Conservation (phyloP, 2,113 vertebrate species). For the Lepisosteus oculatus region DNA sequence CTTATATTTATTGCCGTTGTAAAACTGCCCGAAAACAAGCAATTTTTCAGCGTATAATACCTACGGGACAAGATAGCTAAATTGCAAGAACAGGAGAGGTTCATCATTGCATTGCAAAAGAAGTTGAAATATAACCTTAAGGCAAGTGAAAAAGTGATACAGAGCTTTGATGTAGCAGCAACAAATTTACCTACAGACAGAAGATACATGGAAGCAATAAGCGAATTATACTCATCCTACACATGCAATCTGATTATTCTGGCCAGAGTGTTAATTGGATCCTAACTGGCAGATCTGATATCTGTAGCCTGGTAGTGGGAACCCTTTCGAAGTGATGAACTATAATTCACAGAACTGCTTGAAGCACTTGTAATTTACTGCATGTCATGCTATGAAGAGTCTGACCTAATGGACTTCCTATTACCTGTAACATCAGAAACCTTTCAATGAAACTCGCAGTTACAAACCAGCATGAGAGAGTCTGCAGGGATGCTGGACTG, state of each 20-base stretch:
- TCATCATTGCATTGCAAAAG: conserved; percentile 80
- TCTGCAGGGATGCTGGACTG: conserved; percentile 56
- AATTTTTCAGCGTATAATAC: conserved; percentile 76
- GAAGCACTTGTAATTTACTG: conserved; percentile 99
- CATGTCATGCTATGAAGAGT: conserved; percentile 98
- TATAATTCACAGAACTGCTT: conserved; percentile 98
- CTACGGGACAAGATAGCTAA: conserved; percentile 82
- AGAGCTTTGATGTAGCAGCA: conserved; percentile 91
- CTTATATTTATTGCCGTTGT: conserved; percentile 62
- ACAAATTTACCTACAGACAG: conserved; percentile 97
- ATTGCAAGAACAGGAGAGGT: conserved; percentile 83
- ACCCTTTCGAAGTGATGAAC: conserved; percentile 98
- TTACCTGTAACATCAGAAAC: conserved; percentile 92
- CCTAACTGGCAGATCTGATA: conserved; percentile 99
- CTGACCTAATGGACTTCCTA: conserved; percentile 95
- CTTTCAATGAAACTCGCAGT: conserved; percentile 74
- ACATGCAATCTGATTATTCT: conserved; percentile 97
- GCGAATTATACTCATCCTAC: conserved; percentile 94
- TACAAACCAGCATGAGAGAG: conserved; percentile 68
- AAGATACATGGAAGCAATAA: conserved; percentile 98
- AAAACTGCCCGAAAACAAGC: conserved; percentile 83
- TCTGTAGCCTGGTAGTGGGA: conserved; percentile 86
- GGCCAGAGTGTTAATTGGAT: conserved; percentile 99
- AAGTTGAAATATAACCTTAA: conserved; percentile 89
- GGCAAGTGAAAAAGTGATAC: conserved; percentile 76